Evolutionary conservation across 2,113 vertebrate genomes (phyloP).

Genomic region (Todiramphus chloris): DNA sequence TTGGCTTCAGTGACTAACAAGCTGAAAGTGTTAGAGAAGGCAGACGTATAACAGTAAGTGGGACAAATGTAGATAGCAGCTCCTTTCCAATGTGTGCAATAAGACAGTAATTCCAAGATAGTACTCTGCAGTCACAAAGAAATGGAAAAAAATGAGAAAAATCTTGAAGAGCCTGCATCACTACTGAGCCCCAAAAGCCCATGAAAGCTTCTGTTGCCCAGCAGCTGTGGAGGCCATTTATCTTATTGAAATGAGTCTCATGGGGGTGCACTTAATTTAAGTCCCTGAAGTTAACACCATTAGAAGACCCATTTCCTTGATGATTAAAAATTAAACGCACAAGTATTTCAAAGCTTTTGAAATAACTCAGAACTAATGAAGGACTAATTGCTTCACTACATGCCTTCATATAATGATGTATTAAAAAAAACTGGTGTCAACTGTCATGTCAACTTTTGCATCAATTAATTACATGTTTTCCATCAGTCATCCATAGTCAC

Average conservation of each 20-base stretch:
- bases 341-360: conserved; percentile 74
- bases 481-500: conserved; percentile 66
- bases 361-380: conserved; percentile 75
- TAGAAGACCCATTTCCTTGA: conserved; percentile 67
- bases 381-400: conserved; percentile 76
- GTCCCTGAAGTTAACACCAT: conserved; percentile 45
- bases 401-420: conserved; percentile 72
- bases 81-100: neutral
- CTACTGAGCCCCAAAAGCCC: neutral
- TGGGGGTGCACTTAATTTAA: conserved; percentile 27
- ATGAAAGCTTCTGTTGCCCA: neutral
- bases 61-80: neutral
- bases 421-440: conserved; percentile 60
- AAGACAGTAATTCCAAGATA: neutral
- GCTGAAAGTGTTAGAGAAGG: neutral
- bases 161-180: neutral
- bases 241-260: neutral
- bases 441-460: conserved; percentile 71
- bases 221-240: neutral
- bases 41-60: accelerated
- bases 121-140: neutral
- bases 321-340: conserved; percentile 75
- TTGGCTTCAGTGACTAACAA: neutral
- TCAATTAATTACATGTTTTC: conserved; percentile 77
- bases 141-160: neutral